Percentiles rank a stretch among this genome's conserved stretches.
Evolutionary conservation across 1,140 invertebrate genomes (phyloP).

Genomic region (Panonychus citri): DNA sequence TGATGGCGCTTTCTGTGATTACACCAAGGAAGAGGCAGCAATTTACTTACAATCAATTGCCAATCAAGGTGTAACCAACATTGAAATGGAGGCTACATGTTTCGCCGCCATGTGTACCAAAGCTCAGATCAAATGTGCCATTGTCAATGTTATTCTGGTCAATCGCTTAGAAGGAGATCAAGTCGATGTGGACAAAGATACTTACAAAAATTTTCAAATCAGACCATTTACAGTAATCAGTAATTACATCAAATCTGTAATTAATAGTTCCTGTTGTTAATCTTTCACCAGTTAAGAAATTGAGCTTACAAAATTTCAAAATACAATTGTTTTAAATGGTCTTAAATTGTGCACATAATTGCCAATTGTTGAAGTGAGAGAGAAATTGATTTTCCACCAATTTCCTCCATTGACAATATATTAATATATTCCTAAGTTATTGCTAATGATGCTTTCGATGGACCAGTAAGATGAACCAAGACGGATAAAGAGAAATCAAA

Average conservation of each 20-base stretch:
- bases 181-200: conserved; percentile 52
- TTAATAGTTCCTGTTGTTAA: no score
- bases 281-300: no score
- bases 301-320: no score
- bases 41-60: conserved; percentile 53
- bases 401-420: no score
- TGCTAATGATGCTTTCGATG: no score
- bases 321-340: no score
- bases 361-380: no score
- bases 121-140: conserved; percentile 69
- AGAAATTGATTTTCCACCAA: no score
- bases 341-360: no score
- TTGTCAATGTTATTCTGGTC: conserved; percentile 77
- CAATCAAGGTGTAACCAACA: conserved; percentile 63
- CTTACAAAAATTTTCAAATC: conserved; percentile 73
- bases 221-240: conserved; percentile 36
- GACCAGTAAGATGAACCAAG: no score
- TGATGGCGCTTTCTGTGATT: conserved; percentile 92
- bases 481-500: no score
- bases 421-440: no score
- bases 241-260: background rate
- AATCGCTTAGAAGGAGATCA: conserved; percentile 85
- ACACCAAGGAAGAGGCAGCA: conserved; percentile 65
- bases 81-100: conserved; percentile 87
- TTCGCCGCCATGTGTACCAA: conserved; percentile 82